These are phyloP conservation scores for Platalea minor DNA, from an alignment of 2,797 vertebrate genomes.

Conservation along the genomic window DNA sequence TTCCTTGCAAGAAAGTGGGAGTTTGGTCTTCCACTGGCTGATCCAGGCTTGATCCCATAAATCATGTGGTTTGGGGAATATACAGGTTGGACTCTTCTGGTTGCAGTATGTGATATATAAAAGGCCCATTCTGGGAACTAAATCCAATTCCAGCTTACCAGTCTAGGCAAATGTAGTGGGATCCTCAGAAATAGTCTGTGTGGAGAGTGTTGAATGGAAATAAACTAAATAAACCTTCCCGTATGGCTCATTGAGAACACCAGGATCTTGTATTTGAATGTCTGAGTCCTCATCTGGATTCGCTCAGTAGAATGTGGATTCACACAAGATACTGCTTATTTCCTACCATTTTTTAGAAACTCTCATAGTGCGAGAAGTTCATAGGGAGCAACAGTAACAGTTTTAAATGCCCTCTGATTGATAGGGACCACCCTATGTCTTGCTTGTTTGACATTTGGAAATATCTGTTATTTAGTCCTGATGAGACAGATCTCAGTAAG, in stretches of 20 bases:
- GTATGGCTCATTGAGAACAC: constrained; percentile 55
- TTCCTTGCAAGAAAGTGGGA: constrained; percentile 24
- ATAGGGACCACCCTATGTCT: constrained; percentile 70
- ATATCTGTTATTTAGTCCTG: constrained; percentile 60
- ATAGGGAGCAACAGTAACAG: constrained; percentile 62
- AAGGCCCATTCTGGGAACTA: constrained; percentile 47
- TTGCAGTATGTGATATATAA: constrained; percentile 41
- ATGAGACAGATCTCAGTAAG: constrained; percentile 60
- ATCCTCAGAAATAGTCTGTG: constrained; percentile 24
- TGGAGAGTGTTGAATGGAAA: constrained; percentile 36
- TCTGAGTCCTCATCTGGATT: constrained; percentile 36
- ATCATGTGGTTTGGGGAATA: constrained; percentile 33
- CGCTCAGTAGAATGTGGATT: constrained; percentile 30
- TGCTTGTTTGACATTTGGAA: constrained; percentile 63
- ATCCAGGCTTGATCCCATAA: constrained; percentile 43
- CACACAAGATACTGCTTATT: constrained; percentile 46
- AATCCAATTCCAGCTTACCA: constrained; percentile 46
- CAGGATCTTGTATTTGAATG: constrained; percentile 37
- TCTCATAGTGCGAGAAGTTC: constrained; percentile 15
- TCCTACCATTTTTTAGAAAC: constrained; percentile 38
- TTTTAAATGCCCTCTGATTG: constrained; percentile 73
- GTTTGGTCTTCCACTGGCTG: constrained; percentile 9
- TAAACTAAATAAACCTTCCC: constrained; percentile 44
- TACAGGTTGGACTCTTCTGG: neutral
- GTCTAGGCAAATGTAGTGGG: constrained; percentile 45